Evolutionary conservation across 2,888 invertebrate genomes (phyloP), one percentile per base, ranked within the genome.

Genomic region (Lasioglossum malachurum): DNA sequence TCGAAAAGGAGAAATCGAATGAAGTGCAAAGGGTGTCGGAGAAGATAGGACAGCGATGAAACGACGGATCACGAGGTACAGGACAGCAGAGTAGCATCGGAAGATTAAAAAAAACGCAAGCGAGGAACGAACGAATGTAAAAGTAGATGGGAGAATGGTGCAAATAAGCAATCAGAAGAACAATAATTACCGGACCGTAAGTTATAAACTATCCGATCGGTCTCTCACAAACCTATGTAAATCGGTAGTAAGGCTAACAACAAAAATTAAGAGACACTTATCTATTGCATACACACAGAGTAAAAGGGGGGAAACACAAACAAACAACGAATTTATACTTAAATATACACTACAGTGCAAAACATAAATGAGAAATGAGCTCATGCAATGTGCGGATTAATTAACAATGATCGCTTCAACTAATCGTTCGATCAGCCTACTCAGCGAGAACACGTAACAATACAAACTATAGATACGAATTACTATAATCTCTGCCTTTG

Each of bases 361-460:
- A 82, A 87, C 78, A 57, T 60, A 88, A 82, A 80, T 57, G 64
- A 81, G 79, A 80, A 41, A 12, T 60, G 78, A 72, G 60, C 49
- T 71, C 87, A 83, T 90, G 89, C 89, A 84, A 64, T 79, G 78
- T 72, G 41, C 41, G 77, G 49, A 86, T 79, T 67, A 80, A 82
- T 73, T 75, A 44, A 75, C 60, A 77, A 78, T 71, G 23, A 75
- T 74, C 71, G 41, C 75, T 73, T 80, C 46, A 49, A 74, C 14
- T 71, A 71, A 76, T 75, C 69, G 46, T 81, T 73, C 80, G 78
- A 69, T 44, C 80, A 71, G 35, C 80, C 80, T 83, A 87, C 72
- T 80, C n/a, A 74, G 69, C 75, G 38, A 86, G 73, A 83, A 80
- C 80, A 72, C 57, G 41, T 53, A 72, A 87, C 31, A n/a, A 38